These are phyloP conservation scores for Sylvia atricapilla DNA, from an alignment of 2,113 vertebrate species.

Conservation along the genomic window DNA sequence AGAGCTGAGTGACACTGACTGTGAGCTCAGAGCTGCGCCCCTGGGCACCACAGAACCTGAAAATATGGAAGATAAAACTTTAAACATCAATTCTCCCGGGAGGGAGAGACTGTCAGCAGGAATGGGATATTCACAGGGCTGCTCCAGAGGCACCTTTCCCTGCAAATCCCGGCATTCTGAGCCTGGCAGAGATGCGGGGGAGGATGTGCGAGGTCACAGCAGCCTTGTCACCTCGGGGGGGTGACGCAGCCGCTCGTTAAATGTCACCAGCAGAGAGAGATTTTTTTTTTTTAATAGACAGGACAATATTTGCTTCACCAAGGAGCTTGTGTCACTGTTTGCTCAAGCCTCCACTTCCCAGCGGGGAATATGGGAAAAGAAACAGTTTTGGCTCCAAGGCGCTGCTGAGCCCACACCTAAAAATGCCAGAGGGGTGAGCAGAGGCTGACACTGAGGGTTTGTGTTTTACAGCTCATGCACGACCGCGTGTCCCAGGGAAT, in stretches of 20 bases:
- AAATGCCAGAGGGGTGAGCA: background rate
- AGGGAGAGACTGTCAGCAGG: background rate
- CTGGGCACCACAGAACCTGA: too few relatives aligned
- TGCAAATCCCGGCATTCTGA: background rate
- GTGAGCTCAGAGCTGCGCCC: too few relatives aligned
- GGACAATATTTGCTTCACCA: background rate
- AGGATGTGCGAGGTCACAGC: background rate
- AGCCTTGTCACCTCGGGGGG: background rate
- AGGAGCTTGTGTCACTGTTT: slow-evolving; percentile 18
- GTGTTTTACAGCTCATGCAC: background rate
- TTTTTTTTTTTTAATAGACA: background rate
- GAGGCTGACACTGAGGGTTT: background rate
- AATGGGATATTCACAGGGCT: background rate
- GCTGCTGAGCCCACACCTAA: background rate
- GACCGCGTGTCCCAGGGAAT: background rate
- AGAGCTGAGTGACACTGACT: too few relatives aligned
- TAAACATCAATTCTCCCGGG: too few relatives aligned
- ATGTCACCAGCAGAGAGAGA: background rate
- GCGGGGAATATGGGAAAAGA: background rate
- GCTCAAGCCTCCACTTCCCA: background rate
- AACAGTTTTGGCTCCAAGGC: background rate
- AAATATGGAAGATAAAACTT: too few relatives aligned
- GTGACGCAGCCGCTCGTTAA: background rate
- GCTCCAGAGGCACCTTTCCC: background rate
- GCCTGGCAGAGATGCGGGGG: background rate